phyloP scores from a whole-genome alignment of 1,140 invertebrate species.

The Lepidurus packardi region DNA sequence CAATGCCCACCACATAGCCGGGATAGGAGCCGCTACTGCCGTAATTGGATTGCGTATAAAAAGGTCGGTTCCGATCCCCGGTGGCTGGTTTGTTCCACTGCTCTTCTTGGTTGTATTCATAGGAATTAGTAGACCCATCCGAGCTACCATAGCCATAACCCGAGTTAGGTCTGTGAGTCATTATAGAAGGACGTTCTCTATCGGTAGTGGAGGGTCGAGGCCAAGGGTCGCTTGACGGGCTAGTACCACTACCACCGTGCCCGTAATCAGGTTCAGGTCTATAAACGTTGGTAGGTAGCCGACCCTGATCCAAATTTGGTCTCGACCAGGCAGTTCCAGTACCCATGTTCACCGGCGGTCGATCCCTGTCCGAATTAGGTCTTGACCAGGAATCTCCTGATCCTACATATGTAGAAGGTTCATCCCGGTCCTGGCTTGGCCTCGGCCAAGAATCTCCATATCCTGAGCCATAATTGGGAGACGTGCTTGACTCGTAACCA shows the following conservation, averaged over 20 bases:
- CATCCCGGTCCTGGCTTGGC: neutral
- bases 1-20: neutral
- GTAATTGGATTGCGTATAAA: neutral
- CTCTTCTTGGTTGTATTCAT: neutral
- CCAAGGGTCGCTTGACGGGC: neutral
- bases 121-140: neutral
- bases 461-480: neutral
- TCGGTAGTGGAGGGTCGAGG: neutral
- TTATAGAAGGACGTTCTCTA: neutral
- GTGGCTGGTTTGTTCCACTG: neutral
- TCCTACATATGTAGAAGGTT: neutral
- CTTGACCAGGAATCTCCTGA: neutral
- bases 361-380: neutral
- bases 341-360: neutral
- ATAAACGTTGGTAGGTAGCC: neutral
- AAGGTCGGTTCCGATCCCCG: neutral
- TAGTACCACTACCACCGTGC: neutral
- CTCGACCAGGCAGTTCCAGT: neutral
- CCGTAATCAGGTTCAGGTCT: neutral
- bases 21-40: neutral
- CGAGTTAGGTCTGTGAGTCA: neutral
- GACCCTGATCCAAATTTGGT: neutral
- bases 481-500: neutral
- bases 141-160: neutral
- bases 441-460: neutral